A percentile compares a stretch with the other conserved stretches of the same genome.
phyloP scores from a whole-genome alignment of 2,888 invertebrate genomes.

The Lydus trimaculatus region DNA sequence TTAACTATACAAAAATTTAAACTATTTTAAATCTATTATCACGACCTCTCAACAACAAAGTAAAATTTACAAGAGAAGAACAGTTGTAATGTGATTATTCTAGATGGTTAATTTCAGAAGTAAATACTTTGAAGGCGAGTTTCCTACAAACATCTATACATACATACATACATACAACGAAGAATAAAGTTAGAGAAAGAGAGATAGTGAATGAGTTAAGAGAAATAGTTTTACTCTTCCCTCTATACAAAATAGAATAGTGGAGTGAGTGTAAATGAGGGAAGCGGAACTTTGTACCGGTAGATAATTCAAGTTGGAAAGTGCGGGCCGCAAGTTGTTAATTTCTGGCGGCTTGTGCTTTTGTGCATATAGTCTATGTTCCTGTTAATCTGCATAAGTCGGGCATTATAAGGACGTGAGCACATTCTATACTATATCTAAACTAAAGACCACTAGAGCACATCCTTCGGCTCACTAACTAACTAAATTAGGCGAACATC shows the following conservation, averaged over 20 bases:
- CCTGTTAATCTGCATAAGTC: conserved; percentile 29
- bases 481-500: conserved; percentile 5
- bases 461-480: neutral
- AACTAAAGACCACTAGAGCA: conserved; percentile 3
- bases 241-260: neutral
- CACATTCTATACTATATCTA: neutral
- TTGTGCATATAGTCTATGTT: conserved; percentile 20
- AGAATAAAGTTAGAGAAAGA: neutral
- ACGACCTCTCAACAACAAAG: neutral
- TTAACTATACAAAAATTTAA: no score
- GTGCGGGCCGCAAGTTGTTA: conserved; percentile 27
- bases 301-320: conserved; percentile 31
- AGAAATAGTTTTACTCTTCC: neutral
- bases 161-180: neutral
- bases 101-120: conserved; percentile 1
- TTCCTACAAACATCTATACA: neutral
- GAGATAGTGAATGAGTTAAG: neutral
- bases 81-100: neutral
- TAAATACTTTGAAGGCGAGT: neutral
- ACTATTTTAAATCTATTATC: neutral
- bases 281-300: conserved; percentile 15
- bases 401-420: neutral
- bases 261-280: conserved; percentile 1
- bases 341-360: conserved; percentile 25
- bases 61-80: neutral